Base-by-base conservation (phyloP, 2,888 invertebrate genomes). In the Lasioglossum malachurum region DNA sequence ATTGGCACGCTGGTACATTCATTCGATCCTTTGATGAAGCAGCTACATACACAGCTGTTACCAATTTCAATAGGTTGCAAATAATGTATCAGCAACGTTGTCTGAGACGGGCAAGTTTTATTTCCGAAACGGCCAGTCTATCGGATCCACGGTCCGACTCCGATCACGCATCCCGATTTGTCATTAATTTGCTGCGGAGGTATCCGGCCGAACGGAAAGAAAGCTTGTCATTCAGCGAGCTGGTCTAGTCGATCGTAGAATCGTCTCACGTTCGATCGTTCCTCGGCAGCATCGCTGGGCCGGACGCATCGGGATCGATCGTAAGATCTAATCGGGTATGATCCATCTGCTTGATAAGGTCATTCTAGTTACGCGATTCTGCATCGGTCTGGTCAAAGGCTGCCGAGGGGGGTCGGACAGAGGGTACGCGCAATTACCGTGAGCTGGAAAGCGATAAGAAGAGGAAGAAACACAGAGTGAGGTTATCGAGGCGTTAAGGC, bases 401-500 rank as follows among this genome's bases (percentile, higher is more conserved):
- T 16, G 44, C 60, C 72, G 19, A 19, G 49, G 8, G n/a, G 4
- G 12, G 57, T 57, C n/a, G 57, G n/a, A n/a, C 57, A 57, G 57
- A 57, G 41, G 38, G 12, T 41, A 10, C 27, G 35, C 46, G 49
- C 73, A 49, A 73, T 73, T 74, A 31, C 31, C 35, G 74, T 35
- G 49, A 35, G 49, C 53, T 44, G 60, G 46, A 78, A 78, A 80
- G 67, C 64, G 46, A 23, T 38, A 76, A 53, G 67, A 71, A 53
- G 46, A 35, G 73, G 67, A 57, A 69, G 67, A 72, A 78, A 84
- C 71, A 41, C 60, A 57, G 49, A 67, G 74, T 41, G 85, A 35
- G 86, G 88, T 87, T 83, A 82, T 80, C 85, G 90, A 88, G 86
- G 89, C 90, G 87, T 88, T 86, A 89, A 91, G 84, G 91, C 90